phyloP scores from a whole-genome alignment of 2,113 vertebrate species.

The Pteronura brasiliensis region DNA sequence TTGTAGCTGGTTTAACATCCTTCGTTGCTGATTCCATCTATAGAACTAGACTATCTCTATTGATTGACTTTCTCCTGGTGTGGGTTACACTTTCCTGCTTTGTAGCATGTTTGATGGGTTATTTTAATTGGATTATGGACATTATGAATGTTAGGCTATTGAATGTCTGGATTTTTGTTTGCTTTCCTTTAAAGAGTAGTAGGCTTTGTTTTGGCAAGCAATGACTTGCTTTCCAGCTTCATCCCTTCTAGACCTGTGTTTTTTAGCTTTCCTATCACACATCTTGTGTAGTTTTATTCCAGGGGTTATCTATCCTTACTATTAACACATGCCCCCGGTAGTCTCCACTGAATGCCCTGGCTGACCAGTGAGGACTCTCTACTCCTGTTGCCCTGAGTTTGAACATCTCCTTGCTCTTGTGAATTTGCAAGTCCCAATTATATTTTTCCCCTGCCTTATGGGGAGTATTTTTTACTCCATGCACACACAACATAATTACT shows the following conservation, averaged over 20 bases:
- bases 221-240: background rate
- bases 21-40: background rate
- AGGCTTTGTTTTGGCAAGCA: background rate
- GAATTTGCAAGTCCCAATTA: background rate
- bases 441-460: background rate
- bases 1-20: background rate
- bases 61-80: constrained; percentile 4
- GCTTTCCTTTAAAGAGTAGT: constrained; percentile 3
- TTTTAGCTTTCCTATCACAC: background rate
- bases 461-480: background rate
- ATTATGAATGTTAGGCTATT: background rate
- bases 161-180: background rate
- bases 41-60: background rate
- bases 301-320: background rate
- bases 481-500: background rate
- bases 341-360: background rate
- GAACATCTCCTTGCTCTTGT: background rate
- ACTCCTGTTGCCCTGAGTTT: background rate
- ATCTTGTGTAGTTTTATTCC: background rate
- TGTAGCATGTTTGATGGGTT: background rate
- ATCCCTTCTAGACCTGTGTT: background rate
- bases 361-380: background rate
- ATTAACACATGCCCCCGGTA: background rate
- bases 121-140: background rate
- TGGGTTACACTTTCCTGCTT: background rate